Evolutionary conservation across 2,888 invertebrate species (phyloP).

Genomic region (Orthonevra nobilis): DNA sequence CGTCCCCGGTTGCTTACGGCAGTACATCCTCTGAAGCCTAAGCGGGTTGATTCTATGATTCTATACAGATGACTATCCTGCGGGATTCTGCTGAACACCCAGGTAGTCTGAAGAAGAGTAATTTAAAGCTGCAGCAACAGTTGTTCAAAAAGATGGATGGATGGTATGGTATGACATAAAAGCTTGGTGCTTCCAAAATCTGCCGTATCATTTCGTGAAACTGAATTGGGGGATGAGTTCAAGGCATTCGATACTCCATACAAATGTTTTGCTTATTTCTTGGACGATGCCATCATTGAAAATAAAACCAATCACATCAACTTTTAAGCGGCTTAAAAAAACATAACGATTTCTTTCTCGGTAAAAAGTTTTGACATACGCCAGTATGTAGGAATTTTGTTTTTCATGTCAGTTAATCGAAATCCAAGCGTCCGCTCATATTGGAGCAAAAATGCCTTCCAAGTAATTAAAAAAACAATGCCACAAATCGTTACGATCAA

Average conservation of each 20-base stretch:
- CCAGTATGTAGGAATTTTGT: conserved; percentile 58
- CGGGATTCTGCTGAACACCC: background rate
- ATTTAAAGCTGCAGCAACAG: background rate
- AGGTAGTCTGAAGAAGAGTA: conserved; percentile 1
- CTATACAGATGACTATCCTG: background rate
- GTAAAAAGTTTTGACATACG: conserved; percentile 48
- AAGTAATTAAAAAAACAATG: conserved; percentile 60
- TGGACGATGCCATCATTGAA: conserved; percentile 48
- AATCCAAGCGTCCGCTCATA: conserved; percentile 57
- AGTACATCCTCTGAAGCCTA: conserved; percentile 4
- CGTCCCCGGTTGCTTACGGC: conserved; percentile 25
- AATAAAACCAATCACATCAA: conserved; percentile 55
- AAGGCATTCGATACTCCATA: conserved; percentile 19
- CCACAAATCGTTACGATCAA: conserved; percentile 57
- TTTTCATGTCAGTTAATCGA: conserved; percentile 56
- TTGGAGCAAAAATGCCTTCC: conserved; percentile 64
- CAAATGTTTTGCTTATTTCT: conserved; percentile 40
- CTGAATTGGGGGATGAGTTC: conserved; percentile 23
- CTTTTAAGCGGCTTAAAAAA: conserved; percentile 52
- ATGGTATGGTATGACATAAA: conserved; percentile 47
- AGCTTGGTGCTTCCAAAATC: conserved; percentile 41
- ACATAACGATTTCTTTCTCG: conserved; percentile 51
- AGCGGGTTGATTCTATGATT: conserved; percentile 25
- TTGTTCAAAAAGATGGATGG: conserved; percentile 31
- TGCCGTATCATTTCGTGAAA: conserved; percentile 42